Evolutionary conservation across 2,888 invertebrate genomes (phyloP).

Genomic region (Melikaiella ostensackeni): DNA sequence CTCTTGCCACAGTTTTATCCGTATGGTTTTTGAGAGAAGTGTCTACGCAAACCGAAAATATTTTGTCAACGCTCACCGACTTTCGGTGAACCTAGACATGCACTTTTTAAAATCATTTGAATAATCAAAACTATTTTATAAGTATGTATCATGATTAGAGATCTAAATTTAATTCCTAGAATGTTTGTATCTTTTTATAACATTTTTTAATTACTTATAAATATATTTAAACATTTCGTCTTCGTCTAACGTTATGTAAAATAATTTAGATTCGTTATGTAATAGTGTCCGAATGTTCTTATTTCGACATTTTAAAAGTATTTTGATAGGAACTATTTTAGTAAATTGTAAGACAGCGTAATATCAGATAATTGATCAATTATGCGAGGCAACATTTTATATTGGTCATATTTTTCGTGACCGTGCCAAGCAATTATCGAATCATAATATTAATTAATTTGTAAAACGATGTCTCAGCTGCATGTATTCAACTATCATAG

Average conservation of each 20-base stretch:
- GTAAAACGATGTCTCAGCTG: too few relatives aligned
- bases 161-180: background rate
- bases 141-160: background rate
- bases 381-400: background rate
- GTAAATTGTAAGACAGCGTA: background rate
- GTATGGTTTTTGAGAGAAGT: too few relatives aligned
- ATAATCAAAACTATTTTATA: background rate
- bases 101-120: background rate
- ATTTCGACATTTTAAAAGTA: background rate
- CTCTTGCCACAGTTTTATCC: too few relatives aligned
- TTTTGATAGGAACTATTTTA: background rate
- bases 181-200: background rate
- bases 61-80: too few relatives aligned
- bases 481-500: background rate
- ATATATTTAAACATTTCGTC: background rate
- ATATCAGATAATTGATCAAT: too few relatives aligned
- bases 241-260: background rate
- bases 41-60: too few relatives aligned
- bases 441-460: background rate
- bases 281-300: background rate
- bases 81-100: too few relatives aligned
- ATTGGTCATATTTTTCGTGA: background rate
- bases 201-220: background rate
- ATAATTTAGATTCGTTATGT: background rate
- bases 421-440: background rate